Evolutionary conservation across 2,888 invertebrate species (phyloP).

Genomic region (Pachydiplax longipennis): DNA sequence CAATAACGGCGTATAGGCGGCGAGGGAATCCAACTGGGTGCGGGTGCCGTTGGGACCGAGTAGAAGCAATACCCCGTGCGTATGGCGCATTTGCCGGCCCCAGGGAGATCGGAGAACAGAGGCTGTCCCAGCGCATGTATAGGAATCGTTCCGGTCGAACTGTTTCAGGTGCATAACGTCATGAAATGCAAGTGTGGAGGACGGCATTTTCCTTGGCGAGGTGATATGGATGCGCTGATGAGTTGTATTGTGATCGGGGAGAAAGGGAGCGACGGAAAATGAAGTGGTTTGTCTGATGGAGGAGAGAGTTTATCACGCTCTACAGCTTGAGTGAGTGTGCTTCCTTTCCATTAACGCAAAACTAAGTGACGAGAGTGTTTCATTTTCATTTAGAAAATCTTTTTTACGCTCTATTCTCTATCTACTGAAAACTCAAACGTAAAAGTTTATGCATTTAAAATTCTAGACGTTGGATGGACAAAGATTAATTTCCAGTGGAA

Average conservation of each 20-base stretch:
- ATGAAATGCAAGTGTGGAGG: not conserved
- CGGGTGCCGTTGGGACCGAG: not conserved
- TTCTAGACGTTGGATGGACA: too few species aligned
- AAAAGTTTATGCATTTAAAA: too few species aligned
- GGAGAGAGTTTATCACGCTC: not conserved
- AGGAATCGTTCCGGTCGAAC: not conserved
- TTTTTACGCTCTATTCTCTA: too few species aligned
- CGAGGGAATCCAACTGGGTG: not conserved
- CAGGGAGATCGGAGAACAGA: not conserved
- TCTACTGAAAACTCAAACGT: too few species aligned
- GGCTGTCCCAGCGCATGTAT: not conserved
- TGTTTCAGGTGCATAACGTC: not conserved
- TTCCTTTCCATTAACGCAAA: too few species aligned
- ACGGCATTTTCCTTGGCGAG: not conserved
- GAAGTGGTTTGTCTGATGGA: not conserved
- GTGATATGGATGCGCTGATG: not conserved
- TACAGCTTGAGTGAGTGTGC: too few species aligned
- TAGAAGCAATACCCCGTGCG: not conserved
- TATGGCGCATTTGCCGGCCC: not conserved
- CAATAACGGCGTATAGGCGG: not conserved
- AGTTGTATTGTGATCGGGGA: not conserved
- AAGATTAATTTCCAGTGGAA: too few species aligned
- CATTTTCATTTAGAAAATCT: too few species aligned
- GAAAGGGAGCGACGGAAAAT: not conserved
- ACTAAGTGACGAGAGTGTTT: too few species aligned